Evolutionary conservation across 2,888 invertebrate genomes (phyloP), one percentile per base, ranked within the genome.

Genomic region (Petrolisthes manimaculis): DNA sequence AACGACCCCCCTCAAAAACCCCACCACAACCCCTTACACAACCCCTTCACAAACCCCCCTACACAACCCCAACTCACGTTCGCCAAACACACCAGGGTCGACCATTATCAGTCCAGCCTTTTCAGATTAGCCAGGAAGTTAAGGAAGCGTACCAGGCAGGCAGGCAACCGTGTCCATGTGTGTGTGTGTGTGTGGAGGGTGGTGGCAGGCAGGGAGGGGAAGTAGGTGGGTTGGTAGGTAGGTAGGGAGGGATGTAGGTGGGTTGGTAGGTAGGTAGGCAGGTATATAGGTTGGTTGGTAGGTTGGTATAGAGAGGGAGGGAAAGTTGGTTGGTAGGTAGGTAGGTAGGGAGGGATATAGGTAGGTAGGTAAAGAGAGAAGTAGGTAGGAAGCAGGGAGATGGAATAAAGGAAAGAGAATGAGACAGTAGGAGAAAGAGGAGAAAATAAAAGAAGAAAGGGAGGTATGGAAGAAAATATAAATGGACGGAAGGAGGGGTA

Each of bases 101-200:
- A 53, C 71, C 71, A 54, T 74, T 74, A 53, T 54, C 54, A 37
- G 37, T 24, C 74, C 67, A 24, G 69, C 24, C 75, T 83, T 83
- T 83, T 75, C 75, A 75, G 83, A 75, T 75, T 83, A 74, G 75
- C 75, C 83, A 56, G 55, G 55, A 75, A 75, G 83, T 21, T 83
- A 55, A 75, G 79, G 79, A 79, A 79, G 79, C 79, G 79, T 79
- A 79, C 79, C 79, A 54, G 54, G 79, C 79, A 79, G n/a, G 79
- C 56, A 75, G 83, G 75, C 75, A 83, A 55, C 83, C 56, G 75
- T 74, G 75, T 54, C 75, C 55, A 5, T 37, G 83, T 71, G 71
- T 67, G 71, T 51, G 71, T 14, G 69, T 51, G 54, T 18, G 53
- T n/a, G 53, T 71, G 83, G 83, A 53, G 53, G 24, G 21, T 12